These are phyloP conservation scores for Drosophila ficusphila DNA, from an alignment of 1,140 invertebrate species.

Conservation along the genomic window DNA sequence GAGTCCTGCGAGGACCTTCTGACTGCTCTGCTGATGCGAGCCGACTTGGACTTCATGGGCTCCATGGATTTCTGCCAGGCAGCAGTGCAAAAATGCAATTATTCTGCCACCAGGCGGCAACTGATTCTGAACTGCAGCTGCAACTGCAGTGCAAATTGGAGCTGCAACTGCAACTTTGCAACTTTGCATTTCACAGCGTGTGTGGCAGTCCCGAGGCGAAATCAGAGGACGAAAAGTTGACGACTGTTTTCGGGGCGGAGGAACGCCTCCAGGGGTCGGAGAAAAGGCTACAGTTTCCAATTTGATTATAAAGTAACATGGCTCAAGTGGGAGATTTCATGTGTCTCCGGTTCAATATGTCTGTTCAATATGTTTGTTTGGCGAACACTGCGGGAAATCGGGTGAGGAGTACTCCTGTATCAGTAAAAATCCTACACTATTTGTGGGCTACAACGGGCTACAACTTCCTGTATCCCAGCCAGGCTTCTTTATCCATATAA, in stretches of 20 bases:
- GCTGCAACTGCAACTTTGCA: conserved; percentile 5
- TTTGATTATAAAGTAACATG: conserved; percentile 10
- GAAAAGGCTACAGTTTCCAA: conserved; percentile 7
- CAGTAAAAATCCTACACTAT: no score
- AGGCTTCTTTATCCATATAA: no score
- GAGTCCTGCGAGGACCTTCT: conserved; percentile 1
- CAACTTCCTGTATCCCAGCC: no score
- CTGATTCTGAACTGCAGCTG: neutral
- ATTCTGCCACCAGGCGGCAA: conserved; percentile 24
- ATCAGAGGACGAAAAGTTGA: conserved; percentile 1
- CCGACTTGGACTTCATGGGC: conserved; percentile 12
- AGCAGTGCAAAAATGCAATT: conserved; percentile 66
- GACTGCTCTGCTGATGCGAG: conserved; percentile 18
- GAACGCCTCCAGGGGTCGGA: neutral
- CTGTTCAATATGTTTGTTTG: conserved; percentile 9
- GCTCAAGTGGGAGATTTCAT: conserved; percentile 1
- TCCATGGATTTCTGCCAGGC: no score
- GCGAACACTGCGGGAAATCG: neutral
- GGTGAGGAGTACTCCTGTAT: no score
- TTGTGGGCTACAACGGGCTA: no score
- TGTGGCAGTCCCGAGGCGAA: neutral
- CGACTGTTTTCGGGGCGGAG: neutral
- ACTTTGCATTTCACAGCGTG: conserved; percentile 37
- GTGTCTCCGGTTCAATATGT: conserved; percentile 7
- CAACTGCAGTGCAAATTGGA: neutral